These are phyloP conservation scores for Leucophenga montana DNA, from an alignment of 2,888 invertebrate genomes.

Conservation along the genomic window DNA sequence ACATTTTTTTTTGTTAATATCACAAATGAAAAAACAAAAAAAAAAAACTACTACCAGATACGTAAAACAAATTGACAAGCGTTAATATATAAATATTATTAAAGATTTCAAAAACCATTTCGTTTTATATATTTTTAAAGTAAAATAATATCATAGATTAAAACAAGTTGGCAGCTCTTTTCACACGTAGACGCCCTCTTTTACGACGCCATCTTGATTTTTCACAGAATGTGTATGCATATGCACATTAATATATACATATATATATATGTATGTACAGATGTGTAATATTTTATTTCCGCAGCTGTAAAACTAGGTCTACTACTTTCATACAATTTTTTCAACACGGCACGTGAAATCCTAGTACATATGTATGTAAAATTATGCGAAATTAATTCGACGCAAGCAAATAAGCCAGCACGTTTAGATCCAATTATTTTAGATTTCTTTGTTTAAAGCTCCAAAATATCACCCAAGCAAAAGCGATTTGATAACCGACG, in stretches of 20 bases:
- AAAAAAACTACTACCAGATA: no score
- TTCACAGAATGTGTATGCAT: constrained; percentile 56
- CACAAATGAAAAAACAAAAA: no score
- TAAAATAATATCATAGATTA: no score
- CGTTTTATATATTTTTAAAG: no score
- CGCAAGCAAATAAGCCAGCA: neutral
- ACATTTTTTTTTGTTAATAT: no score
- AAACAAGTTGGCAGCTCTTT: constrained; percentile 51
- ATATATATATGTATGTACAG: constrained; percentile 27
- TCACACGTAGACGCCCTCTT: constrained; percentile 52
- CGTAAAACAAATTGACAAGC: no score
- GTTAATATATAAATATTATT: no score
- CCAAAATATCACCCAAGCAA: no score
- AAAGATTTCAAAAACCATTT: no score
- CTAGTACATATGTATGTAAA: neutral
- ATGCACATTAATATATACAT: constrained; percentile 44
- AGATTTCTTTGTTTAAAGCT: no score
- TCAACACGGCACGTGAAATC: neutral
- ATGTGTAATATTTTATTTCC: neutral
- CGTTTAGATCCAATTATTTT: neutral
- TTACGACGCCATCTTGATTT: constrained; percentile 58
- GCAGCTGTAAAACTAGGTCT: neutral
- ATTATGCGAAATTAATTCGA: neutral
- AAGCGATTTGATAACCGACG: no score
- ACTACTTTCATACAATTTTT: neutral